These are phyloP conservation scores for Gasteruption jaculator DNA, from an alignment of 2,888 invertebrate genomes.

Conservation along the genomic window DNA sequence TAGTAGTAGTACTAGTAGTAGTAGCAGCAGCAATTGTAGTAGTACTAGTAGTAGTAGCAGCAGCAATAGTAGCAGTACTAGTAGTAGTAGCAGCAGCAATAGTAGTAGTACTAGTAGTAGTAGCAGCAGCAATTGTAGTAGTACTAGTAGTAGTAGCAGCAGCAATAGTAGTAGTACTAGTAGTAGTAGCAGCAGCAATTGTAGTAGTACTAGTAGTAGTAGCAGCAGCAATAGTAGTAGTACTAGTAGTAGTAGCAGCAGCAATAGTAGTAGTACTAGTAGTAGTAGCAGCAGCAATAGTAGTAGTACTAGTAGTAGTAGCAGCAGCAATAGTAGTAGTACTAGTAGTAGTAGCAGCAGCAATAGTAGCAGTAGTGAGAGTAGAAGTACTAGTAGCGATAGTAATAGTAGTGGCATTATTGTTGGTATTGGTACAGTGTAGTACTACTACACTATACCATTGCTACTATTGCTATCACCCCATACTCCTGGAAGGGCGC, in stretches of 20 bases:
- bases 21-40: too few species aligned
- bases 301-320: neutral
- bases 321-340: constrained; percentile 5
- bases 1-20: too few species aligned
- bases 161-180: neutral
- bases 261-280: neutral
- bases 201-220: neutral
- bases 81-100: neutral
- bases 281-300: neutral
- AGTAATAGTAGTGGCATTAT: constrained; percentile 7
- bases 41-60: too few species aligned
- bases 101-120: constrained; percentile 1
- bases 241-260: constrained; percentile 5
- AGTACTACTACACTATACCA: too few species aligned
- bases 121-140: too few species aligned
- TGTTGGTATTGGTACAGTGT: constrained; percentile 1
- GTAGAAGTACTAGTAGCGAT: neutral
- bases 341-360: constrained; percentile 7
- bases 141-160: neutral
- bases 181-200: neutral
- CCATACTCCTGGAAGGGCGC: constrained; percentile 19
- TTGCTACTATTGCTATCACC: too few species aligned
- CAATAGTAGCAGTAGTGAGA: constrained; percentile 2
- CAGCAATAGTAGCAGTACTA: too few species aligned
- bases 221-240: neutral